Evolutionary conservation across 2,113 vertebrate species (phyloP).

Genomic region (Polyodon spathula): DNA sequence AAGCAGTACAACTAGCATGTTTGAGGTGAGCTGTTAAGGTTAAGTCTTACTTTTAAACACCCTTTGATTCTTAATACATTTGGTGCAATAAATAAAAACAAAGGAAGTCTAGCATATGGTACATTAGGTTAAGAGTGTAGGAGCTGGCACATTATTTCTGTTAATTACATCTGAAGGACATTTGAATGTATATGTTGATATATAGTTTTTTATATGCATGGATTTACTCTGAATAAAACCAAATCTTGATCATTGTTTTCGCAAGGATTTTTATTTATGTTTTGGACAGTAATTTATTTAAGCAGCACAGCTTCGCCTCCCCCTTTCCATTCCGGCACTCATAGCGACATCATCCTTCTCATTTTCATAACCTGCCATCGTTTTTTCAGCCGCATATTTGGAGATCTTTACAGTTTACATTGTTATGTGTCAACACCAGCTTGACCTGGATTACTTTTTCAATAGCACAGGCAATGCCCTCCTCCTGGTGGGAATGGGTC

Average conservation of each 20-base stretch:
- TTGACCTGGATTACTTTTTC: slow-evolving; percentile 4
- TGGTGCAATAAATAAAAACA: slow-evolving; percentile 28
- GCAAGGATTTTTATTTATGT: not conserved
- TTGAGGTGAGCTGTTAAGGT: not conserved
- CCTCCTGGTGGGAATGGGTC: slow-evolving; percentile 17
- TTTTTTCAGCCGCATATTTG: not conserved
- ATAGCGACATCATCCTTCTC: not conserved
- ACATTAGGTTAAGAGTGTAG: slow-evolving; percentile 35
- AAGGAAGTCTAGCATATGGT: slow-evolving; percentile 37
- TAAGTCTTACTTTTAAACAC: not conserved
- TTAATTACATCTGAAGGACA: too few relatives aligned
- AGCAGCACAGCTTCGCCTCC: too few relatives aligned
- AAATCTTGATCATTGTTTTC: too few relatives aligned
- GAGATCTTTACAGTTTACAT: slow-evolving; percentile 3
- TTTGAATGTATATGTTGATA: too few relatives aligned
- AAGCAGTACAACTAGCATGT: not conserved
- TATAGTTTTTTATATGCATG: too few relatives aligned
- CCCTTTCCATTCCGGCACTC: not conserved
- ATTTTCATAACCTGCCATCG: slow-evolving; percentile 4
- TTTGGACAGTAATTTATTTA: too few relatives aligned
- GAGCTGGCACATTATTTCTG: too few relatives aligned
- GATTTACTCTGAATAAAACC: too few relatives aligned
- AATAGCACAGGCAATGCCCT: not conserved
- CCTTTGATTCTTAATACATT: slow-evolving; percentile 12
- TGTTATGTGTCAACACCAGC: slow-evolving; percentile 4